These are phyloP conservation scores for Grammomys surdaster DNA, from an alignment of 2,113 vertebrate genomes.

Conservation along the genomic window DNA sequence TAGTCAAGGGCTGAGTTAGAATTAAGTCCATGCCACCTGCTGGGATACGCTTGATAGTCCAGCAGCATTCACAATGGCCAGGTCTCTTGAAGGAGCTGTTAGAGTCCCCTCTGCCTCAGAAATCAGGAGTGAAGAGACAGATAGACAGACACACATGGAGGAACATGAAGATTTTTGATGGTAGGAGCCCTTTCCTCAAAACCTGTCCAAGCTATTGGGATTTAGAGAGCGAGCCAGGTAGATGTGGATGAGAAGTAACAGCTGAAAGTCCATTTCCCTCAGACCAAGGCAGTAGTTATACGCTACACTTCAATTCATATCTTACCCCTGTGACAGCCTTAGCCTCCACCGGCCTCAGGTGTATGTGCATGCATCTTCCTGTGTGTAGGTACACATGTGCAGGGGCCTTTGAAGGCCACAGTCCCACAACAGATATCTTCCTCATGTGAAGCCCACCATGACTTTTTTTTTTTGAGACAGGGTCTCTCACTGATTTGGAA, in stretches of 20 bases:
- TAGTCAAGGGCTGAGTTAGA: background rate
- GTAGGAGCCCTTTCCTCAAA: background rate
- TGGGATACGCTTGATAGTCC: background rate
- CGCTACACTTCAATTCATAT: background rate
- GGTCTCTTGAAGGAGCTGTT: background rate
- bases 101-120: background rate
- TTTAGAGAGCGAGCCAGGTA: background rate
- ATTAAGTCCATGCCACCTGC: background rate
- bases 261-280: background rate
- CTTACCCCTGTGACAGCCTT: background rate
- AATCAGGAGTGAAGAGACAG: background rate
- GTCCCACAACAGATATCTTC: background rate
- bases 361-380: background rate
- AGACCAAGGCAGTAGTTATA: background rate
- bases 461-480: background rate
- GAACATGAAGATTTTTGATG: background rate
- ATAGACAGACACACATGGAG: background rate
- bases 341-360: background rate
- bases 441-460: background rate
- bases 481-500: background rate
- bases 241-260: background rate
- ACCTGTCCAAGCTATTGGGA: background rate
- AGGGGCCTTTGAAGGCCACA: background rate
- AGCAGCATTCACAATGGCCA: background rate
- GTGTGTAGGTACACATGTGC: background rate